Conservation (phyloP, 2,888 invertebrate genomes). For the Congeria kusceri region DNA sequence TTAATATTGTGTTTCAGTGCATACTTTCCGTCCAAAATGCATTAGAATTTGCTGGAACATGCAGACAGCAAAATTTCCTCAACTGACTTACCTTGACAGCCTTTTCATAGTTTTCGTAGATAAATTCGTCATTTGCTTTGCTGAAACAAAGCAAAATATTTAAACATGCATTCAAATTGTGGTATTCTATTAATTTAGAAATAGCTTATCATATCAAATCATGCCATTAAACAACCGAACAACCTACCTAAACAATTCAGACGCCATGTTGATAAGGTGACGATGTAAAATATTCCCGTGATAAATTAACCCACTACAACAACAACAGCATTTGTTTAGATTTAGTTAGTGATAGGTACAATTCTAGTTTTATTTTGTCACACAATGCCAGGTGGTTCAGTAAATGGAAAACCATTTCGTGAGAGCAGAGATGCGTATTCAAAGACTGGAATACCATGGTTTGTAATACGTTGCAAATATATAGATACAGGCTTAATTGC, state of each 20-base stretch:
- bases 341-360: neutral
- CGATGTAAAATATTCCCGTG: neutral
- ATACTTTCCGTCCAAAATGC: no score
- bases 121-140: conserved; percentile 81
- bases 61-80: neutral
- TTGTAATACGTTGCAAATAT: neutral
- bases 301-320: neutral
- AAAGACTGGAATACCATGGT: conserved; percentile 68
- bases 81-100: conserved; percentile 79
- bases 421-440: conserved; percentile 64
- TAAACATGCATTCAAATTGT: neutral
- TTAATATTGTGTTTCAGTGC: no score
- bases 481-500: no score
- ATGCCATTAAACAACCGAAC: conserved; percentile 7
- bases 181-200: neutral
- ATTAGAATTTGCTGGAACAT: conserved; percentile 43
- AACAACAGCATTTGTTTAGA: neutral
- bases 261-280: conserved; percentile 56
- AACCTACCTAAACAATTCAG: conserved; percentile 57
- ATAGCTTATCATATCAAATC: neutral
- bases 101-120: conserved; percentile 80
- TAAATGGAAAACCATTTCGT: conserved; percentile 66
- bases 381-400: conserved; percentile 65
- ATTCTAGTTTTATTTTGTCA: neutral
- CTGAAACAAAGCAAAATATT: conserved; percentile 66